These are phyloP conservation scores for Triplophysa bombifrons DNA, from an alignment of 2,797 vertebrate genomes.

Conservation along the genomic window DNA sequence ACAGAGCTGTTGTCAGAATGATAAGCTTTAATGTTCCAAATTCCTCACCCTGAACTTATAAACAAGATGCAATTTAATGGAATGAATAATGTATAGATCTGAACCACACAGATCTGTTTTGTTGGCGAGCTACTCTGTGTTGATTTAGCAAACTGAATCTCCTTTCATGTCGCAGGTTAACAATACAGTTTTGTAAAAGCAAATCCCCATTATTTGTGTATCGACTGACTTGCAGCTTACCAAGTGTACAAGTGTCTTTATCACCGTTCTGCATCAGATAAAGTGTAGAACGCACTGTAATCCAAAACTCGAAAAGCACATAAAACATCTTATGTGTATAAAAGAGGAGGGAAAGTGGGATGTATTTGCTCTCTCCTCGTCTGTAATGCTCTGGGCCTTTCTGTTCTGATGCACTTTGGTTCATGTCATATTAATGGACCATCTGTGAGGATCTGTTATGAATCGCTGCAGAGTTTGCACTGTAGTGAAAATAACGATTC, in stretches of 20 bases:
- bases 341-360: not conserved
- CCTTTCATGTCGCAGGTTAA: constrained; percentile 26
- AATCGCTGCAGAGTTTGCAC: constrained; percentile 16
- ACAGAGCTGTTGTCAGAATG: constrained; percentile 10
- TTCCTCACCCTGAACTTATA: constrained; percentile 14
- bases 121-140: not conserved
- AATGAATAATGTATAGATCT: constrained; percentile 41
- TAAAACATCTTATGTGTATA: constrained; percentile 19
- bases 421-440: constrained; percentile 14
- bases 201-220: constrained; percentile 26
- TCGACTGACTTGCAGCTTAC: constrained; percentile 21
- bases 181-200: constrained; percentile 17
- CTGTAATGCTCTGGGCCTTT: constrained; percentile 23
- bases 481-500: constrained; percentile 13
- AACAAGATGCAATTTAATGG: constrained; percentile 12
- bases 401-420: constrained; percentile 23
- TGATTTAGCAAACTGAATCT: constrained; percentile 1
- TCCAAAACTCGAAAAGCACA: not conserved
- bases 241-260: constrained; percentile 31
- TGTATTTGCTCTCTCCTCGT: constrained; percentile 5
- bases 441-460: constrained; percentile 34
- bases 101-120: constrained; percentile 10
- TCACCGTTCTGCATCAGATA: constrained; percentile 32
- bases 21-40: constrained; percentile 34
- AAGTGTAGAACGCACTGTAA: constrained; percentile 24